These are phyloP conservation scores for Sphaeramia orbicularis DNA, from an alignment of 2,797 vertebrate species.

Conservation along the genomic window DNA sequence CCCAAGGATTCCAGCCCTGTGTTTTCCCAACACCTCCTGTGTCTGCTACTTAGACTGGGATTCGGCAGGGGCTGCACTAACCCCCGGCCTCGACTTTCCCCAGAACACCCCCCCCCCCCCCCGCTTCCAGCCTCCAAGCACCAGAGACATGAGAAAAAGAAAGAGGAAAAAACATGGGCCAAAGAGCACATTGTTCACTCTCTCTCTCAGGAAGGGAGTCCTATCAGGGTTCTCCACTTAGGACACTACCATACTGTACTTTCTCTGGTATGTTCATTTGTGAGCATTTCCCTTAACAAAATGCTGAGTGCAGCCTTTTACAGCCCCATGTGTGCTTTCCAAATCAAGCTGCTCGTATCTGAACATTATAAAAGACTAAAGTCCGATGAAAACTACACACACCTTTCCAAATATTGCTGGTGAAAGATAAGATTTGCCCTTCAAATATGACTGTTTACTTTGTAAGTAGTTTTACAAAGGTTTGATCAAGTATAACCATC, in stretches of 20 bases:
- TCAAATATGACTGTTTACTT: constrained; percentile 27
- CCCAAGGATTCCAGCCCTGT: constrained; percentile 20
- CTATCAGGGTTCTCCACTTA: not conserved
- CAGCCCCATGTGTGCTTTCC: constrained; percentile 11
- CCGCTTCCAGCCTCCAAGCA: not conserved
- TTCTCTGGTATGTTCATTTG: not conserved
- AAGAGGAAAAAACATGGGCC: constrained; percentile 21
- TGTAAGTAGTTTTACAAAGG: constrained; percentile 13
- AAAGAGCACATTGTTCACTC: constrained; percentile 28
- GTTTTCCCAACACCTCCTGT: constrained; percentile 58
- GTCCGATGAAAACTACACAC: constrained; percentile 19
- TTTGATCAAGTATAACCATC: not conserved
- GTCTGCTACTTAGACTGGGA: constrained; percentile 55
- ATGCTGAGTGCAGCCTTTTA: constrained; percentile 20
- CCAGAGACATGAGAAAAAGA: constrained; percentile 14
- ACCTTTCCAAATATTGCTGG: constrained; percentile 10
- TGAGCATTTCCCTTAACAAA: constrained; percentile 12
- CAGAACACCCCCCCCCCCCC: not conserved
- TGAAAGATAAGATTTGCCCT: constrained; percentile 27
- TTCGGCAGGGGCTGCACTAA: constrained; percentile 33
- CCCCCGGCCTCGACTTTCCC: constrained; percentile 6
- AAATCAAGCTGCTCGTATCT: constrained; percentile 15
- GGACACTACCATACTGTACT: not conserved
- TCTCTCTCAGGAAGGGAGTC: constrained; percentile 24
- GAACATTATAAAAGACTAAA: constrained; percentile 33